Conservation (phyloP, 2,113 vertebrate species). For the Lasiurus cinereus region DNA sequence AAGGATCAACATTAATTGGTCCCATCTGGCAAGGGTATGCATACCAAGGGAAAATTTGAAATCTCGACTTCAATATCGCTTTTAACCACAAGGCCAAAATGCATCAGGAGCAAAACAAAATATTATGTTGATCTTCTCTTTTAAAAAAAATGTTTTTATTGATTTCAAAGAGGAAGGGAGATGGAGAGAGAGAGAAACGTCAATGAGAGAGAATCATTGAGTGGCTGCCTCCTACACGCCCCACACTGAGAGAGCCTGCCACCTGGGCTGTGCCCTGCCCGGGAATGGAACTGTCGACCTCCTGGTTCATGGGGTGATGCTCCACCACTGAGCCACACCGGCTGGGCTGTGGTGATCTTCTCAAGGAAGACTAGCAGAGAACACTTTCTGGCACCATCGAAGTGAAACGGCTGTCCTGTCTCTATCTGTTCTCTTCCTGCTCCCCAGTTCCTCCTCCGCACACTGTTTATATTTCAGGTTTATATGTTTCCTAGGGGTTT, state of each 20-base stretch:
- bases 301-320: no score
- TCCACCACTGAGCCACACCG: no score
- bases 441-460: neutral
- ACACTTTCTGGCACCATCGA: neutral
- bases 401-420: neutral
- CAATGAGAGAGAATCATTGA: no score
- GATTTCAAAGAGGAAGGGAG: no score
- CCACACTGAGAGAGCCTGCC: no score
- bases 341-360: neutral
- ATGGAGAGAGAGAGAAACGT: no score
- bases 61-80: neutral
- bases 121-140: neutral
- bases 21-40: neutral
- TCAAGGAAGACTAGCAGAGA: neutral
- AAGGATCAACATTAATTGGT: neutral
- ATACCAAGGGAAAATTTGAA: neutral
- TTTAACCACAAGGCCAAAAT: conserved; percentile 19
- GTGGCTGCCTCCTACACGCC: no score
- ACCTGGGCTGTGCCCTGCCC: no score
- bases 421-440: neutral
- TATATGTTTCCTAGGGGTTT: conserved; percentile 27
- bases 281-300: no score
- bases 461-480: neutral
- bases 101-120: conserved; percentile 42
- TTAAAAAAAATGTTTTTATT: no score